Percentiles rank a stretch among this genome's conserved stretches.
These are phyloP conservation scores for Chloroclysta siterata DNA, from an alignment of 2,888 invertebrate genomes.

Conservation along the genomic window DNA sequence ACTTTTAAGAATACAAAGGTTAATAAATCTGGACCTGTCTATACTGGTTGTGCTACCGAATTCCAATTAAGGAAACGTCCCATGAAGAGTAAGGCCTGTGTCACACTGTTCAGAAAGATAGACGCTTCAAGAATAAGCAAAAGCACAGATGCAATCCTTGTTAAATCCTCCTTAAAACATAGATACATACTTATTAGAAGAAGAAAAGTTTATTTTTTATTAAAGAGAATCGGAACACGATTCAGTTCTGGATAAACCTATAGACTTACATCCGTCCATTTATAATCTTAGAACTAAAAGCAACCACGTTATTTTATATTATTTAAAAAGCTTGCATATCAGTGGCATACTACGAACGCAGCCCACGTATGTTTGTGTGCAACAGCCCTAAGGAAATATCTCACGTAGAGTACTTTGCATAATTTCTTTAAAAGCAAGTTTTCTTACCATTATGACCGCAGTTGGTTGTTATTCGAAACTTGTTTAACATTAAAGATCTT, in stretches of 20 bases:
- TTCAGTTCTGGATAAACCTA: too few relatives aligned
- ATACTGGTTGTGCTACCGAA: slow-evolving; percentile 29
- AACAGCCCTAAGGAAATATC: slow-evolving; percentile 2
- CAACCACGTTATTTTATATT: too few relatives aligned
- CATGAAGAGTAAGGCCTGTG: slow-evolving; percentile 20
- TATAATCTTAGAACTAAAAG: too few relatives aligned
- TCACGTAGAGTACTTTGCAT: slow-evolving; percentile 29
- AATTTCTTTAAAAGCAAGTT: slow-evolving; percentile 43
- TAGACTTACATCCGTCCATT: too few relatives aligned
- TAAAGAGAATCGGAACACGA: too few relatives aligned
- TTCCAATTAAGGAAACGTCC: slow-evolving; percentile 36
- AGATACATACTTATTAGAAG: too few relatives aligned
- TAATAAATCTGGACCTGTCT: slow-evolving; percentile 33
- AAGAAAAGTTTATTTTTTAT: too few relatives aligned
- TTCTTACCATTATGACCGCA: slow-evolving; percentile 41
- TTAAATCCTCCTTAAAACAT: neutral
- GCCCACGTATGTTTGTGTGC: neutral
- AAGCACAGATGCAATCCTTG: neutral
- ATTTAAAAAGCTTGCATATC: neutral
- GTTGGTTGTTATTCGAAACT: slow-evolving; percentile 52
- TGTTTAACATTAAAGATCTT: slow-evolving; percentile 29
- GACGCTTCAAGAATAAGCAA: neutral
- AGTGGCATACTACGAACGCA: neutral
- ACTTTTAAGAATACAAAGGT: slow-evolving; percentile 25
- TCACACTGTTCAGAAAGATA: slow-evolving; percentile 7